Evolutionary conservation across 2,113 vertebrate genomes (phyloP).

Genomic region (Callospermophilus lateralis): DNA sequence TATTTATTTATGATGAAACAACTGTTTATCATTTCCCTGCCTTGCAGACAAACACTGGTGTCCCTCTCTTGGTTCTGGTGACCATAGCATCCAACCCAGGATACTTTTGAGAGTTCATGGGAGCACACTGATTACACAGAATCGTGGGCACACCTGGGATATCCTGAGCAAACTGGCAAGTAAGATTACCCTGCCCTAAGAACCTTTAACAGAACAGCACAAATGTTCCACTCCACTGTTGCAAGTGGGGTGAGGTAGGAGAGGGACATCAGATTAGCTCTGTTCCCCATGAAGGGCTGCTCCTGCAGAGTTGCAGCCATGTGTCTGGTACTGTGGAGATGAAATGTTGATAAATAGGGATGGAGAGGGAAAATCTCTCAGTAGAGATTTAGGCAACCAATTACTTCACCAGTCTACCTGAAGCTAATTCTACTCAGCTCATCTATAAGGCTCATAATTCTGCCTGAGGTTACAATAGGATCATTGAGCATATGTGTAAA

Average conservation of each 20-base stretch:
- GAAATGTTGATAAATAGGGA: not conserved
- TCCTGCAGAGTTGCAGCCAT: not conserved
- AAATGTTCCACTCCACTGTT: not conserved
- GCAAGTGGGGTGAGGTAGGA: not conserved
- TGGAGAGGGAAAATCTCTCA: not conserved
- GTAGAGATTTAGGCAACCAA: not conserved
- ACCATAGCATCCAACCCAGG: not conserved
- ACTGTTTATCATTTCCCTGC: not conserved
- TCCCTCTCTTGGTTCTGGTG: not conserved
- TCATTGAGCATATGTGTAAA: not conserved
- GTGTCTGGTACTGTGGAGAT: not conserved
- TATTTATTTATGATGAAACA: not conserved
- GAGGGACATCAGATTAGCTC: not conserved
- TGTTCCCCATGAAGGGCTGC: not conserved
- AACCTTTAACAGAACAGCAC: not conserved
- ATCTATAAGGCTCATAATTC: not conserved
- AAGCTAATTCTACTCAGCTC: slow-evolving; percentile 24
- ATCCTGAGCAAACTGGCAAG: not conserved
- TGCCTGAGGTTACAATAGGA: not conserved
- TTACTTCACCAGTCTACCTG: not conserved
- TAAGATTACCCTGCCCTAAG: not conserved
- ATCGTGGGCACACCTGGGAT: not conserved
- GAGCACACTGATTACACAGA: not conserved
- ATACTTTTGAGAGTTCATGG: not conserved
- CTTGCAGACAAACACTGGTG: not conserved